Evolutionary conservation across 2,113 vertebrate species (phyloP).

Genomic region (Solea solea): DNA sequence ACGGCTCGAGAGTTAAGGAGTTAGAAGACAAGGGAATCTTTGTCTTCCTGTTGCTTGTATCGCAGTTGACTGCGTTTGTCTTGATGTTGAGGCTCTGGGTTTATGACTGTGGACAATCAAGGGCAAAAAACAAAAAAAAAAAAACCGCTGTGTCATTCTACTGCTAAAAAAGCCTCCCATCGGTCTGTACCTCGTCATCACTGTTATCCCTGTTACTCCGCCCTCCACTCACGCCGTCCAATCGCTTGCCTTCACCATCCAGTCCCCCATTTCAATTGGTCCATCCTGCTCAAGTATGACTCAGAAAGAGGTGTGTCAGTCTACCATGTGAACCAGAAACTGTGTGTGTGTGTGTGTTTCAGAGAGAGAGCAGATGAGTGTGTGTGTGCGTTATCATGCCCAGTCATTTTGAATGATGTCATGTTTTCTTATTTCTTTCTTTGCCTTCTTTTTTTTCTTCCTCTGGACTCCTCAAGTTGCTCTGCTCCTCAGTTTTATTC

Average conservation of each 20-base stretch:
- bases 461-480: slow-evolving; percentile 72
- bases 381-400: slow-evolving; percentile 61
- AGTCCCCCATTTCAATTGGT: slow-evolving; percentile 77
- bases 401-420: slow-evolving; percentile 77
- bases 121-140: background rate
- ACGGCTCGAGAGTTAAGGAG: background rate
- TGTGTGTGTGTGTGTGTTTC: slow-evolving; percentile 34
- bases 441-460: slow-evolving; percentile 34
- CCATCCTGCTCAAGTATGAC: slow-evolving; percentile 86
- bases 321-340: slow-evolving; percentile 74
- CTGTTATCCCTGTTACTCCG: slow-evolving; percentile 64
- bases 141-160: slow-evolving; percentile 18
- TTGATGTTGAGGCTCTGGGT: background rate
- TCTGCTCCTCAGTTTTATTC: slow-evolving; percentile 55
- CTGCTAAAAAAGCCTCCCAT: slow-evolving; percentile 61
- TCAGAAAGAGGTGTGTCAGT: slow-evolving; percentile 87
- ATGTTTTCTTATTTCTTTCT: slow-evolving; percentile 65
- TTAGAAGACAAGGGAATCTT: background rate
- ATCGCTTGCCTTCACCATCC: slow-evolving; percentile 74
- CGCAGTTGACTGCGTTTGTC: background rate
- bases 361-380: slow-evolving; percentile 43
- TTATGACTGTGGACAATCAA: background rate
- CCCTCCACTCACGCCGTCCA: slow-evolving; percentile 73
- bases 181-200: slow-evolving; percentile 53
- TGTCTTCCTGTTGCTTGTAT: background rate